Base-by-base conservation (phyloP, 1,140 invertebrate species). In the Lordiphosa clarofinis region DNA sequence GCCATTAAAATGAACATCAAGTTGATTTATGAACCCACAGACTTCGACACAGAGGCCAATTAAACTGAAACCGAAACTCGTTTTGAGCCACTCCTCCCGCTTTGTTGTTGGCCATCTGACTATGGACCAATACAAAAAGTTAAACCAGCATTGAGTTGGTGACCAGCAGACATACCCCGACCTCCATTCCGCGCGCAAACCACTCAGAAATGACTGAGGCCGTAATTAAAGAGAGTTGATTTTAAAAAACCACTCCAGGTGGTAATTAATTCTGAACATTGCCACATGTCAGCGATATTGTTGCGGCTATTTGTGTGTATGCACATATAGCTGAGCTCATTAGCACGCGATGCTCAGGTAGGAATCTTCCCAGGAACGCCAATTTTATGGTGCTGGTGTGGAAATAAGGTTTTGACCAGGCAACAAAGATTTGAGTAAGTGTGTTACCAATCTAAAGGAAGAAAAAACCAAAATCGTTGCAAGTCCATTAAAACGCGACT, bases 1-100 rank as follows among this genome's bases (percentile, higher is more conserved):
- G 72, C 68, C 76, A 82, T 81, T 81, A 57, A 63, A 63, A 68
- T 19, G 63, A 64, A 72, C 76, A 46, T 82, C 69, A 66, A 84
- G 60, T 84, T 59, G 76, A 82, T 82, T 82, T 82, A 82, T 56
- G 76, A 46, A 54, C 19, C 10, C 35, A n/a, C 38, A 40, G 54
- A 64, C 68, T 43, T 47, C 37, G 46, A 42, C 56, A 42, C 59
- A 60, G 31, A 28, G 63, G 58, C 48, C 9, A 31, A 31, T 12
- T 50, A 43, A 19, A 36, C 35, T 52, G 49, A 68, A 49, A 63
- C 57, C 67, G 43, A 82, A 82, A 82, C 76, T 73, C 49, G 76
- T 82, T 82, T 61, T 61, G 44, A 54, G 78, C 72, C 76, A 76
- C 76, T 56, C 76, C 76, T 62, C 64, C 61, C 28, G 12, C 46